phyloP scores from a whole-genome alignment of 2,113 vertebrate species.

The Mandrillus leucophaeus region DNA sequence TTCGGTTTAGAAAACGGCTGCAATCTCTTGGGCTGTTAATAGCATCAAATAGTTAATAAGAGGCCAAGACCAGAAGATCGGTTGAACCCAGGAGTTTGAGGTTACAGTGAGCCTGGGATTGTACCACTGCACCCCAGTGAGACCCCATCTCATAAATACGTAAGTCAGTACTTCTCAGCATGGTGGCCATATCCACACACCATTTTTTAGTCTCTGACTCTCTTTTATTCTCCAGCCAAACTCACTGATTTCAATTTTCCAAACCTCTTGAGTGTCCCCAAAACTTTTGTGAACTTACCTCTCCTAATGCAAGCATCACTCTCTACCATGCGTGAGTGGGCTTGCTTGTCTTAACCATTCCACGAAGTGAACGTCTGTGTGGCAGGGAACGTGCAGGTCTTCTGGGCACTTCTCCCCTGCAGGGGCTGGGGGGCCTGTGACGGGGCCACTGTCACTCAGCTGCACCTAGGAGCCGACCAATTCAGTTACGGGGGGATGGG shows the following conservation, averaged over 20 bases:
- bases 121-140: too few species aligned
- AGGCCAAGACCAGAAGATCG: too few species aligned
- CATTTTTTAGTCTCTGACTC: not conserved
- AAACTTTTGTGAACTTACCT: not conserved
- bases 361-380: not conserved
- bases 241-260: not conserved
- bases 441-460: not conserved
- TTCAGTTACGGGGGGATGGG: not conserved
- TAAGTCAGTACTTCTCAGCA: not conserved
- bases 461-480: too few species aligned
- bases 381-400: not conserved
- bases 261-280: not conserved
- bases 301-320: not conserved
- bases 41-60: too few species aligned
- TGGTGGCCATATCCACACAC: not conserved
- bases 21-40: too few species aligned
- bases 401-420: not conserved
- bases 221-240: not conserved
- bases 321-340: rapidly evolving
- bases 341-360: too few species aligned
- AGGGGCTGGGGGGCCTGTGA: too few species aligned
- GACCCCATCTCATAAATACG: too few species aligned
- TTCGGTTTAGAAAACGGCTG: too few species aligned
- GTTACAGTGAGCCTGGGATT: too few species aligned
- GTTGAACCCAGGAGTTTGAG: too few species aligned